phyloP scores from a whole-genome alignment of 2,888 invertebrate species.

The Microctonus hyperodae region DNA sequence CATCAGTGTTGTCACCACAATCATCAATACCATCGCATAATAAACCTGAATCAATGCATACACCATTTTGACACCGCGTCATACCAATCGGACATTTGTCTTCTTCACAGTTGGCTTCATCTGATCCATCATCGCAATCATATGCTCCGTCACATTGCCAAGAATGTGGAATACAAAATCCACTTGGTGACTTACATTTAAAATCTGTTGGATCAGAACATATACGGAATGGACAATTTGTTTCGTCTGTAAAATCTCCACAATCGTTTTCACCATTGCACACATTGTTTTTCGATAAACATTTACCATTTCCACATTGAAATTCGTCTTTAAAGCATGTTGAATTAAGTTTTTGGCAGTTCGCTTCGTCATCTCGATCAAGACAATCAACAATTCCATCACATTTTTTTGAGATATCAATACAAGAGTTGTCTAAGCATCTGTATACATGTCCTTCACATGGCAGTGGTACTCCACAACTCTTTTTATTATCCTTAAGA shows the following conservation, averaged over 20 bases:
- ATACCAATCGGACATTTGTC: constrained; percentile 55
- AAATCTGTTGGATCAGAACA: constrained; percentile 51
- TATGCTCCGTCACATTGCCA: constrained; percentile 63
- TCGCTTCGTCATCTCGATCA: constrained; percentile 76
- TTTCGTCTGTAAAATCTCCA: background rate
- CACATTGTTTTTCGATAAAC: background rate
- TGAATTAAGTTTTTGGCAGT: constrained; percentile 56
- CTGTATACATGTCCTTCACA: constrained; percentile 62
- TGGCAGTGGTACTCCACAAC: constrained; percentile 66
- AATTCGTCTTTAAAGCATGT: background rate
- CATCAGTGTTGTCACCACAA: constrained; percentile 69
- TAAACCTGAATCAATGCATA: constrained; percentile 67
- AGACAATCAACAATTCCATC: constrained; percentile 78
- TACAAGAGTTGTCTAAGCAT: constrained; percentile 65
- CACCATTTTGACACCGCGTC: constrained; percentile 65
- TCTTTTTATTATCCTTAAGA: constrained; percentile 65
- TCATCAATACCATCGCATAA: constrained; percentile 69
- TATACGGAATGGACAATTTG: constrained; percentile 41
- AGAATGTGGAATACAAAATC: constrained; percentile 59
- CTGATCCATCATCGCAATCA: constrained; percentile 57
- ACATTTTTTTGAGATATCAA: constrained; percentile 69
- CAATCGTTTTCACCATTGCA: background rate
- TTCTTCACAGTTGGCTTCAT: constrained; percentile 52
- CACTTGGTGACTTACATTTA: constrained; percentile 41
- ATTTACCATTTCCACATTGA: background rate